phyloP scores from a whole-genome alignment of 2,888 invertebrate species.

The Andrena praecox region DNA sequence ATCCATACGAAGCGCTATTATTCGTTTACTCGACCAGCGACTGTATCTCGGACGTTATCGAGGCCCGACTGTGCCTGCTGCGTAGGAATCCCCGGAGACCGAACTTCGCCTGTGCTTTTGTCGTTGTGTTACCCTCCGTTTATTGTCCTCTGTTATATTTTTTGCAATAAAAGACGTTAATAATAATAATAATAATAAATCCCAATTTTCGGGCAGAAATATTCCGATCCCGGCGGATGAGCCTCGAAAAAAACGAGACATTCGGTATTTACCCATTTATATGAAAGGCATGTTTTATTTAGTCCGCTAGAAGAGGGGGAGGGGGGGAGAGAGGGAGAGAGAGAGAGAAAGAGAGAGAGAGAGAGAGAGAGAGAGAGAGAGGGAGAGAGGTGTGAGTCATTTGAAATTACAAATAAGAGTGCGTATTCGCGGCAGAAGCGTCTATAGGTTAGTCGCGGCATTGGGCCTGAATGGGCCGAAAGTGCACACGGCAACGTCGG shows the following conservation, averaged over 20 bases:
- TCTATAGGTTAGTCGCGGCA: slow-evolving; percentile 58
- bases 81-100: neutral
- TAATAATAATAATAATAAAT: no score
- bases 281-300: slow-evolving; percentile 5
- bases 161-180: no score
- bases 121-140: no score
- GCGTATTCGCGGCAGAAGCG: slow-evolving; percentile 31
- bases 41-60: no score
- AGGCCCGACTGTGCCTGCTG: no score
- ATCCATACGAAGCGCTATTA: no score
- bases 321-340: neutral
- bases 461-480: slow-evolving; percentile 9
- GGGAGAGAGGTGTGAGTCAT: slow-evolving; percentile 49
- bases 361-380: neutral
- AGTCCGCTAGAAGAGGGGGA: neutral
- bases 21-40: no score
- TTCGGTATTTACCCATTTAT: neutral
- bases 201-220: neutral
- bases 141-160: no score
- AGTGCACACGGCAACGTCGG: neutral
- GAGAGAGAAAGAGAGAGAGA: neutral
- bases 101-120: no score
- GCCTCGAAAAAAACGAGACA: neutral
- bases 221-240: neutral
- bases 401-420: slow-evolving; percentile 49